These are phyloP conservation scores for Mimumesa dahlbomi DNA, from an alignment of 2,888 invertebrate species.

Conservation along the genomic window DNA sequence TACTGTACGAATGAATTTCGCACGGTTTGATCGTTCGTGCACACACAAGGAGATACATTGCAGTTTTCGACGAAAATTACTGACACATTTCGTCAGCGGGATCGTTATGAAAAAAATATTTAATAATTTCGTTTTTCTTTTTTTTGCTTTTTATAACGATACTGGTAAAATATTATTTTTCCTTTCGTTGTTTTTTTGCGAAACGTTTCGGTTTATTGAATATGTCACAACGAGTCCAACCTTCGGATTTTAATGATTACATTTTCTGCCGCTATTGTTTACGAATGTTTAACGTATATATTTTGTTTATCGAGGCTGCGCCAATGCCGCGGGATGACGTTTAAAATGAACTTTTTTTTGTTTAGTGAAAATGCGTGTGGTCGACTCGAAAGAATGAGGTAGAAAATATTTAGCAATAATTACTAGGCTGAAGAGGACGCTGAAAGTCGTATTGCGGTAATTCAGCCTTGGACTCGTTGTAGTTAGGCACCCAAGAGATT, in stretches of 20 bases:
- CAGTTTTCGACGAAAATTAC: not conserved
- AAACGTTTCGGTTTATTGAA: too few species aligned
- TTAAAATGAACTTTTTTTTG: not conserved
- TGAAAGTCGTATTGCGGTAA: conserved; percentile 71
- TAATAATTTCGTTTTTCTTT: too few species aligned
- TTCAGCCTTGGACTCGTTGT: conserved; percentile 73
- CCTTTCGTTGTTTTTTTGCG: not conserved
- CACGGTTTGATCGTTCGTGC: not conserved
- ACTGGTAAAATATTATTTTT: not conserved
- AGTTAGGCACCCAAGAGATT: conserved; percentile 62
- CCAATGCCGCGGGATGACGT: too few species aligned
- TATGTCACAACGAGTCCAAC: too few species aligned
- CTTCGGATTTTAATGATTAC: too few species aligned
- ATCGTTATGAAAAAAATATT: too few species aligned
- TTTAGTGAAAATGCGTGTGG: not conserved
- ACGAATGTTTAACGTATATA: not conserved
- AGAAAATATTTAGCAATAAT: conserved; percentile 68
- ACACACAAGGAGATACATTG: not conserved
- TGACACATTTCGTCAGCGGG: too few species aligned
- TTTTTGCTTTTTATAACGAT: too few species aligned
- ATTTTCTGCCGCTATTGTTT: too few species aligned
- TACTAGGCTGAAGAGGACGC: conserved; percentile 55
- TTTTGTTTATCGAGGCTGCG: too few species aligned
- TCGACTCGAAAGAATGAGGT: conserved; percentile 25
- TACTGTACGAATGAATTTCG: conserved; percentile 3